Evolutionary conservation across 1,140 invertebrate genomes (phyloP), one percentile per base, ranked within the genome.

Genomic region (Procambarus virginalis): DNA sequence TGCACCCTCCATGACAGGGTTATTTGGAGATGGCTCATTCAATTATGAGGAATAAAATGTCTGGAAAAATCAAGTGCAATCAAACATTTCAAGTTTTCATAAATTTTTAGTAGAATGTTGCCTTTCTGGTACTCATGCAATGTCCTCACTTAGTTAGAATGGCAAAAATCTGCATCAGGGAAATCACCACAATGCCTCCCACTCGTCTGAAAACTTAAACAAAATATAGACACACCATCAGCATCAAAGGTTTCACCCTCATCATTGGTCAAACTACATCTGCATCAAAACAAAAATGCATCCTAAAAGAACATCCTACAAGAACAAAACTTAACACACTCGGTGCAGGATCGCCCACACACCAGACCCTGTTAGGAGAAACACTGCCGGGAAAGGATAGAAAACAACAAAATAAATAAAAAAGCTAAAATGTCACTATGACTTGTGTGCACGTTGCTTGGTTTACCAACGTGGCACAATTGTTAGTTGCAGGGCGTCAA

Each of bases 311-410:
- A 34, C 34, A 34, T 34, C 34, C 79, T 81, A 81, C 79, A 70
- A 84, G 76, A 84, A 75, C 48, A 73, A 85, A 85, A 85, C 70
- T 75, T 60, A 60, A 85, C 70, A 85, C 84, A 76, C 83, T 77
- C 77, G 73, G 34, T 70, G 49, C 84, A 85, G 86, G 58, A 80
- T 58, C 64, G 51, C 68, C 84, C 78, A 81, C 86, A 88, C 86
- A 85, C 77, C 58, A 81, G 64, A 70, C 79, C 86, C 86, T 88
- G 86, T 88, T 88, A 88, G 86, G 86, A 88, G 78, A 88, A 79
- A 87, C 46, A 70, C 60, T 70, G 58, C 78, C 22, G 46, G 20
- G 64, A 46, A 51, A 55, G 78, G 48, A 88, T 6, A 55, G 64
- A 88, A 88, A 60, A 60, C 55, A 9, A 34, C 34, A 34, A 34